Evolutionary conservation across 1,140 invertebrate genomes (phyloP).

Genomic region (Anastatus disparis): DNA sequence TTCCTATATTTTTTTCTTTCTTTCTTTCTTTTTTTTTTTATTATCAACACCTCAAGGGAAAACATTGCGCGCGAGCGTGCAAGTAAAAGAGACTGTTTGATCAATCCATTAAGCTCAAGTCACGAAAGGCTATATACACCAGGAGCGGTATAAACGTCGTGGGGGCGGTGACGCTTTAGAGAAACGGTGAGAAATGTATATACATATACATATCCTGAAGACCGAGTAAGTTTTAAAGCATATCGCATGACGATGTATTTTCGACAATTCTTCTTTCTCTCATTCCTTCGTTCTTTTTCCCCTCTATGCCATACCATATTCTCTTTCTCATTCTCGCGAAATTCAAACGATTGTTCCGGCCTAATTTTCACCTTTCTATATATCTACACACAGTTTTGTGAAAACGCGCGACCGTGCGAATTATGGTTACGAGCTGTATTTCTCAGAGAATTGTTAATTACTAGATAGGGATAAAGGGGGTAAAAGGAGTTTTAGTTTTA

Average conservation of each 20-base stretch:
- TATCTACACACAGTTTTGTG: neutral
- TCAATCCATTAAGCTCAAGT: slow-evolving; percentile 47
- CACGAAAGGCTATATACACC: slow-evolving; percentile 33
- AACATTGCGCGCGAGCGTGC: neutral
- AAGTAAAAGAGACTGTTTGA: slow-evolving; percentile 44
- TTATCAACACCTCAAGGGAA: slow-evolving; percentile 35
- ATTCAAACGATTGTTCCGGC: slow-evolving; percentile 24
- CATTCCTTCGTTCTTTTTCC: too few relatives aligned
- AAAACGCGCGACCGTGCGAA: neutral
- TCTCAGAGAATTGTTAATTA: too few relatives aligned
- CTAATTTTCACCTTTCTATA: slow-evolving; percentile 15
- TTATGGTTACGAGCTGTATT: neutral
- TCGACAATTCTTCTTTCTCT: slow-evolving; percentile 36
- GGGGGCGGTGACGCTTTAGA: neutral
- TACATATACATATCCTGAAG: too few relatives aligned
- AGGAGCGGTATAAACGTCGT: neutral
- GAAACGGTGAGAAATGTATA: too few relatives aligned
- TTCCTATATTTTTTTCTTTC: too few relatives aligned
- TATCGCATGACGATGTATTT: slow-evolving; percentile 26
- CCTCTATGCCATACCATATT: too few relatives aligned
- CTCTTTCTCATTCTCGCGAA: too few relatives aligned
- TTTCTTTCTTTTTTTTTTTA: slow-evolving; percentile 11
- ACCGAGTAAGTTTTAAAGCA: too few relatives aligned
- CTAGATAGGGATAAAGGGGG: too few relatives aligned
- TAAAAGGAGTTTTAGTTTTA: too few relatives aligned